Evolutionary conservation across 2,888 invertebrate genomes (phyloP), one percentile per base, ranked within the genome.

Genomic region (Apamea crenata): DNA sequence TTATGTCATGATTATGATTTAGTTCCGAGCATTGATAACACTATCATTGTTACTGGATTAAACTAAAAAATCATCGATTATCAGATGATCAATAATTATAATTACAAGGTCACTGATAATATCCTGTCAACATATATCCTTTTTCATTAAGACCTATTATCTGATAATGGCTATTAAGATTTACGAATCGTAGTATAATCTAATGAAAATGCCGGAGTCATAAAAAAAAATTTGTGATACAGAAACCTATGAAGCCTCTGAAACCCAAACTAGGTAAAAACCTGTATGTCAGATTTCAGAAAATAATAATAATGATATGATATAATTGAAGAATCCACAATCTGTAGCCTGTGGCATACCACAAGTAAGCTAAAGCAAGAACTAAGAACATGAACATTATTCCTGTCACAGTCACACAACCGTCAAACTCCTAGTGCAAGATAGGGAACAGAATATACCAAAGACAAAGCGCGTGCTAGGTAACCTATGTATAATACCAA

Each of bases 1-100:
- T 80, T 40, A 59, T 67, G 74, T 53, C 32, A 80, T 74, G 16
- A 50, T 80, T 53, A 21, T 44, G 10, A 74, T 53, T 61, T 44
- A 59, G 5, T 50, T 61, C 25, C 10, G n/a, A 61, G 21, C 50
- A 8, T 40, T 68, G 74, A 80, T 80, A 75, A 61, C 29, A 53
- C 2, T 61, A 80, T 80, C 80, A 47, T 10, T 78, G 50, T 56
- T 36, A 63, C 16, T 66, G 12, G 53, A 61, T 68, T 81, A 80
- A 10, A 44, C 16, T 32, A n/a, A 21, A 3, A 66, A 61, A 0
- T 68, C 10, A 68, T 80, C 1, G 53, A 75, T 81, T 50, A 36
- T 53, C 25, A 53, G 44, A 21, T 47, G 44, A 68, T 80, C n/a
- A 74, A n/a, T 59, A 25, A 61, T 74, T 81, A 44, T 6, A 59